Conservation (phyloP, 2,888 invertebrate genomes). For the Drosophila hawaiiensis region DNA sequence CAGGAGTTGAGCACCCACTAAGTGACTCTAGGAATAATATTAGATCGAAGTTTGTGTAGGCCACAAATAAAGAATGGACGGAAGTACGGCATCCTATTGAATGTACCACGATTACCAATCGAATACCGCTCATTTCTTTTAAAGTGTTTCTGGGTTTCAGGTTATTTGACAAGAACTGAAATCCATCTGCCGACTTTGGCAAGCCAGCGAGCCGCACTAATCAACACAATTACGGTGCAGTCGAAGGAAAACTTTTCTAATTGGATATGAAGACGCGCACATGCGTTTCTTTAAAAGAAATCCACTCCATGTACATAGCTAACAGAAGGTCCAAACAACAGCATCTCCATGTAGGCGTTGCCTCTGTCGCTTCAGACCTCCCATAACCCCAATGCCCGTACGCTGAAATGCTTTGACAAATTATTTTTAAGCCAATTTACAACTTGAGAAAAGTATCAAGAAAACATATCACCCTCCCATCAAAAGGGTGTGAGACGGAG, state of each 20-base stretch:
- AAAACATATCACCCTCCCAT: slow-evolving; percentile 74
- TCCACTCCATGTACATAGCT: slow-evolving; percentile 42
- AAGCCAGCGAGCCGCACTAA: slow-evolving; percentile 77
- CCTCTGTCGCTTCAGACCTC: slow-evolving; percentile 18
- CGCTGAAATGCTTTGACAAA: slow-evolving; percentile 82
- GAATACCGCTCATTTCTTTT: slow-evolving; percentile 56
- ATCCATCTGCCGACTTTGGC: slow-evolving; percentile 29
- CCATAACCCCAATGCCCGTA: slow-evolving; percentile 41
- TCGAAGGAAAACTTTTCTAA: slow-evolving; percentile 78
- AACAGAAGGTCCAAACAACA: slow-evolving; percentile 60
- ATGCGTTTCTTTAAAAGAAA: slow-evolving; percentile 77
- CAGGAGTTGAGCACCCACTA: slow-evolving; percentile 25
- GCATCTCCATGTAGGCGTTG: slow-evolving; percentile 41
- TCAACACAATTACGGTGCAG: slow-evolving; percentile 79
- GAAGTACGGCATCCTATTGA: slow-evolving; percentile 52
- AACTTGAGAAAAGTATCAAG: slow-evolving; percentile 80
- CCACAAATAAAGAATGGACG: slow-evolving; percentile 32
- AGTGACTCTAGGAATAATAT: slow-evolving; percentile 66
- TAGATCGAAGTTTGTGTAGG: slow-evolving; percentile 70
- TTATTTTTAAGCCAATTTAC: slow-evolving; percentile 83
- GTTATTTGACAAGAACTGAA: slow-evolving; percentile 5
- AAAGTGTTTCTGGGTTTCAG: slow-evolving; percentile 44
- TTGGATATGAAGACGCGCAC: slow-evolving; percentile 81
- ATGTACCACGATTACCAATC: slow-evolving; percentile 50
- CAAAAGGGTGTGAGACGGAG: slow-evolving; percentile 20